phyloP scores from a whole-genome alignment of 2,113 vertebrate species.

The Camarhynchus parvulus region DNA sequence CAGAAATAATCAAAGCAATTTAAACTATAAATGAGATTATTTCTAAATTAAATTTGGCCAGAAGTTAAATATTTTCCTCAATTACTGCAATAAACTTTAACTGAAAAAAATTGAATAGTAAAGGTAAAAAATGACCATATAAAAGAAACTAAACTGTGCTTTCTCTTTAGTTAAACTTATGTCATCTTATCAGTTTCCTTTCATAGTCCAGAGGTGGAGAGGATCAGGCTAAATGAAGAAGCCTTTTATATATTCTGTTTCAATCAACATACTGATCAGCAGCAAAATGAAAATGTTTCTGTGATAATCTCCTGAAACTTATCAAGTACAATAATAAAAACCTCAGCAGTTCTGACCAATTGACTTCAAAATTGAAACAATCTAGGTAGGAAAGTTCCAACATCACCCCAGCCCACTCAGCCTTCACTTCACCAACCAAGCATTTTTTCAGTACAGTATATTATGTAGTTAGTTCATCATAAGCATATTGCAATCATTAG shows the following conservation, averaged over 20 bases:
- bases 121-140: not conserved
- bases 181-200: not conserved
- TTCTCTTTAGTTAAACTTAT: not conserved
- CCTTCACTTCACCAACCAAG: not conserved
- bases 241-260: not conserved
- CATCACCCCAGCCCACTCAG: not conserved
- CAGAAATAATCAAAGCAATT: not conserved
- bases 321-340: not conserved
- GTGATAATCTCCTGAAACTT: not conserved
- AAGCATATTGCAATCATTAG: not conserved
- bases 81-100: not conserved
- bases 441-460: not conserved
- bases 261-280: not conserved
- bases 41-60: not conserved
- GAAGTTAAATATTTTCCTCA: not conserved
- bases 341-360: not conserved
- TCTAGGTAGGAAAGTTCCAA: not conserved
- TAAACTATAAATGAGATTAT: not conserved
- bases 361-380: constrained; percentile 8
- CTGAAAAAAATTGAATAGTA: not conserved
- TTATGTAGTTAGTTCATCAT: not conserved
- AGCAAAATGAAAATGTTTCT: not conserved
- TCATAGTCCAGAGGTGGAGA: not conserved
- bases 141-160: not conserved
- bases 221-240: not conserved